Conservation (phyloP, 92 coral and sea anemone genomes). For the Heliopora coerulea region DNA sequence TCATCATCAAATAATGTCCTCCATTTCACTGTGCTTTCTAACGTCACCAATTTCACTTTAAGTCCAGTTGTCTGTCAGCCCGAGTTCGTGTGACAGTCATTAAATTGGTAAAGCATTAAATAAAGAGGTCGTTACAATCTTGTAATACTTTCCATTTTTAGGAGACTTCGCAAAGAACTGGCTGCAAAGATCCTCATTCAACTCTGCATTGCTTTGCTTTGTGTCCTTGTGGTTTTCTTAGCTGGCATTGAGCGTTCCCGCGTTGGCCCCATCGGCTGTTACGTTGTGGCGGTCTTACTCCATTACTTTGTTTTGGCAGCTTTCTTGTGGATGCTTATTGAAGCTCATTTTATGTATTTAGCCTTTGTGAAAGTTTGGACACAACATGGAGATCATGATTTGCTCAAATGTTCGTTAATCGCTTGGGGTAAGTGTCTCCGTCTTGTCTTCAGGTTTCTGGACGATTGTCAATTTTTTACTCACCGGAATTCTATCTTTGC, state of each 20-base stretch:
- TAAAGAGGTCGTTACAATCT: no score
- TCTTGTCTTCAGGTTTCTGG: no score
- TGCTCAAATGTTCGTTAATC: constrained; percentile 77
- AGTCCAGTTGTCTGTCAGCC: no score
- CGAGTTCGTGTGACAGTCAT: no score
- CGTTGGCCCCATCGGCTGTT: constrained; percentile 73
- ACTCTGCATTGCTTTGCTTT: constrained; percentile 82
- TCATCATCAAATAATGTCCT: no score
- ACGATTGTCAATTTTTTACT: no score
- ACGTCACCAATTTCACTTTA: no score
- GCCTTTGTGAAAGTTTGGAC: constrained; percentile 95
- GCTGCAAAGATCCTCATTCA: constrained; percentile 97
- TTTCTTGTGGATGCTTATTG: constrained; percentile 93
- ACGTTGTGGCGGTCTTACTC: constrained; percentile 76
- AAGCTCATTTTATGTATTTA: constrained; percentile 92
- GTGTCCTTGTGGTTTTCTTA: constrained; percentile 84
- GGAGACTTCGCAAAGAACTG: constrained; percentile 92
- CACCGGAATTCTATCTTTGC: no score
- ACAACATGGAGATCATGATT: constrained; percentile 83
- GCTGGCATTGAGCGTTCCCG: constrained; percentile 79
- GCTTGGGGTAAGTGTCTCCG: constrained; percentile 93
- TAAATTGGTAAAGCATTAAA: no score
- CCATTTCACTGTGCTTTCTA: no score
- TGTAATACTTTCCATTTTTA: constrained; percentile 26
- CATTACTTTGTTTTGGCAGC: constrained; percentile 89